phyloP scores from a whole-genome alignment of 1,140 invertebrate genomes.

The Chelonus insularis region DNA sequence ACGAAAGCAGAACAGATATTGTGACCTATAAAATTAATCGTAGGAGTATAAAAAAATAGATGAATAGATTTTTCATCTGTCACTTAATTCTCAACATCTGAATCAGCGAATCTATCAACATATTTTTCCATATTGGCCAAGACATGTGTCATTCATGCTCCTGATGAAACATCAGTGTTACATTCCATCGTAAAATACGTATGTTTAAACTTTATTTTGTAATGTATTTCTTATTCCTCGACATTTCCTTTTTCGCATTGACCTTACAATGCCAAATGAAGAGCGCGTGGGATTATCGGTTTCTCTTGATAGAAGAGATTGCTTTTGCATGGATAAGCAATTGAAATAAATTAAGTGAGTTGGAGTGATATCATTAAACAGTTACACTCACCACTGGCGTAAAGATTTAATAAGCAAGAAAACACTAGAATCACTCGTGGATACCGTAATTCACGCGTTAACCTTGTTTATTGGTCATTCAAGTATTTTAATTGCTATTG shows the following conservation, averaged over 20 bases:
- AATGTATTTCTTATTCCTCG: conserved; percentile 3
- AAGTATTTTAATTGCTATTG: conserved; percentile 28
- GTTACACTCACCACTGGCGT: neutral
- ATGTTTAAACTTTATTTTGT: neutral
- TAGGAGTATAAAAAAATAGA: neutral
- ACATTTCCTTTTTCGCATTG: conserved; percentile 18
- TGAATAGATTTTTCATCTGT: conserved; percentile 9
- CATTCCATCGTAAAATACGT: conserved; percentile 3
- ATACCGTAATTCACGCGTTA: conserved; percentile 20
- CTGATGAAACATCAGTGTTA: conserved; percentile 18
- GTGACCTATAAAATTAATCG: neutral
- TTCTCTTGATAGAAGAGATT: neutral
- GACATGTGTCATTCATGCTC: neutral
- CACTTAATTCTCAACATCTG: conserved; percentile 16
- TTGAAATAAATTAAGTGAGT: neutral
- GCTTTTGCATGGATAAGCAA: neutral
- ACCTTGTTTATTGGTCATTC: conserved; percentile 24
- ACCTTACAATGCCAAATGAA: conserved; percentile 8
- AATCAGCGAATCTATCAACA: conserved; percentile 26
- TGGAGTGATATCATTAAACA: conserved; percentile 4
- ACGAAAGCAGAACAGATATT: neutral
- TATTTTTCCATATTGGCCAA: conserved; percentile 28
- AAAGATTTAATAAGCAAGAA: neutral
- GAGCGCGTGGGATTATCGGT: neutral
- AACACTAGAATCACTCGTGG: neutral